Evolutionary conservation across 92 coral and sea anemone genomes (phyloP).

Genomic region (Blastomussa wellsi): DNA sequence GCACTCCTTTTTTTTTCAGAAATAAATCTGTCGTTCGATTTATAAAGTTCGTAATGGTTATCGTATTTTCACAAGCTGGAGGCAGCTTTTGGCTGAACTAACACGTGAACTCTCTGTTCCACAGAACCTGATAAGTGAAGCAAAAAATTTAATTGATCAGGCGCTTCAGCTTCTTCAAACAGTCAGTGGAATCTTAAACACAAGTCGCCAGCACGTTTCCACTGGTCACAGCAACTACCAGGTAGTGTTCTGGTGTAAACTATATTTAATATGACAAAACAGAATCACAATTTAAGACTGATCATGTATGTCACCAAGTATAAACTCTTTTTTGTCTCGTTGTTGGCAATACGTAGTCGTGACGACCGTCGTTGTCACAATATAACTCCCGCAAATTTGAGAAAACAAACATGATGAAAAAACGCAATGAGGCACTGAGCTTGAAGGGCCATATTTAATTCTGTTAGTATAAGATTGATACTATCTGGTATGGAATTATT

Average conservation of each 20-base stretch:
- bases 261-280: not conserved
- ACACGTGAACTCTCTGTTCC: not conserved
- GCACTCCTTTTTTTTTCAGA: not conserved
- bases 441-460: no score
- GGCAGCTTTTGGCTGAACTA: not conserved
- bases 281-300: not conserved
- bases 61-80: not conserved
- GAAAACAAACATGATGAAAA: no score
- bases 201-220: constrained; percentile 10
- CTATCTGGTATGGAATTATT: no score
- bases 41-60: no score
- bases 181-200: constrained; percentile 19
- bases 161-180: constrained; percentile 27
- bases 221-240: constrained; percentile 20
- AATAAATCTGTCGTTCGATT: not conserved
- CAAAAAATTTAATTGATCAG: not conserved
- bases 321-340: no score
- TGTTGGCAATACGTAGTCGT: no score
- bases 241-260: not conserved
- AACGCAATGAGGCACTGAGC: no score
- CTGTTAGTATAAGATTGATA: no score
- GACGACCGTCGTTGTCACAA: no score
- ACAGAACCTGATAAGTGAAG: constrained; percentile 24
- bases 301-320: no score
- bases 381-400: no score